Base-by-base conservation (phyloP, 1,140 invertebrate species). In the Yoshiicerus persimilis region DNA sequence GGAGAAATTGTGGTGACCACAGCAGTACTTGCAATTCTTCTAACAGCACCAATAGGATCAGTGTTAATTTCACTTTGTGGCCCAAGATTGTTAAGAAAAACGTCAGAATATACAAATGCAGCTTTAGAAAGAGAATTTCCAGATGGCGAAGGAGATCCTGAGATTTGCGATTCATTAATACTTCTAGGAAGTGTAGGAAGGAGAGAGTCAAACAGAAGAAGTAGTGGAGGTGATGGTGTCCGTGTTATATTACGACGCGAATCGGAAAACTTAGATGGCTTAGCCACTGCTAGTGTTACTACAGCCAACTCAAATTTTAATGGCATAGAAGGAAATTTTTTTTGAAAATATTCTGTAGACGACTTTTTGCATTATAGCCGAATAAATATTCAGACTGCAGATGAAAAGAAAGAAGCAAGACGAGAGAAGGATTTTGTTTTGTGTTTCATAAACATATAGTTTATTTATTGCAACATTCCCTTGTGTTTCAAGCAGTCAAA, bases 381-480 rank as follows among this genome's bases (percentile, higher is more conserved):
- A n/a, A n/a, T n/a, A n/a, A n/a, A n/a, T n/a, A n/a, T n/a, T n/a
- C n/a, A n/a, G n/a, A n/a, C n/a, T n/a, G n/a, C n/a, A n/a, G n/a
- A n/a, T n/a, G n/a, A n/a, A n/a, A 11, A 66, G 9, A 66, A 27
- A 27, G 23, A 66, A 66, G 25, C 9, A n/a, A 70, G 66, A 11
- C 66, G 9, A 36, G 30, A 36, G 0, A 34, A 77, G 27, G 0
- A 34, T 36, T 77, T 38, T 20, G 34, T n/a, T n/a, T 80, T 34
- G 32, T 80, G 75, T 80, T 80, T 80, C 32, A 80, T 80, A 80
- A 80, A 80, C 75, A 13, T 80, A 16, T 80, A 5, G 75, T 80
- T 80, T 80, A 80, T 80, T 70, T 80, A 80, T 80, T 80, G 75
- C 75, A 80, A 80, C 75, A 80, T 80, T 80, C 75, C 75, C 75